Base-by-base conservation (phyloP, 1,140 invertebrate genomes). In the Heterodera schachtii region DNA sequence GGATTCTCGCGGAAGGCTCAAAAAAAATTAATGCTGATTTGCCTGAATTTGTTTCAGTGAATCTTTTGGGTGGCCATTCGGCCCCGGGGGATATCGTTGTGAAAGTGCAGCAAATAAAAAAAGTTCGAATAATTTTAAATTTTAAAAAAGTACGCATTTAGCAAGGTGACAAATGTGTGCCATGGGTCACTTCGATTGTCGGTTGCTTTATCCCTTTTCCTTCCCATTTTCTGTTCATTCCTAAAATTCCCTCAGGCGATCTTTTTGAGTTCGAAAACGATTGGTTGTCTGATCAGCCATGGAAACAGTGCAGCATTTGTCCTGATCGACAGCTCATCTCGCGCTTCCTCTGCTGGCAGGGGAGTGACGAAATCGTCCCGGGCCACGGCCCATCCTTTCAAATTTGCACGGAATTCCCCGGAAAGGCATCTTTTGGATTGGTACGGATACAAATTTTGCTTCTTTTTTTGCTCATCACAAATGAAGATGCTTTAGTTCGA, bases 211-310 rank as follows among this genome's bases (percentile, higher is more conserved):
- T 71, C 31, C 1, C 8, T 71, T 43, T 71, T 69, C 31, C 31
- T 31, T 31, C 31, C 1, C 9, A 70, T 21, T 70, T 70, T 43
- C n/a, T 21, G 41, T 70, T 4, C 9, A 70, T 16, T 70, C n/a
- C 67, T 43, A 19, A 9, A 2, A 16, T 70, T n/a, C 31, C 52
- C 71, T 73, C 6, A 80, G 80, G 80, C 46, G 80, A 81, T 69
- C 43, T 81, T 21, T 81, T 81, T 60, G 80, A 81, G 77, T 70
- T 41, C 49, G 80, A 77, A 66, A 67, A 76, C 70, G 80, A 81
- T 41, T 81, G 80, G 80, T 19, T 78, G 41, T 41, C 4, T 19
- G 74, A 76, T 31, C 69, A 81, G 46, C 47, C 69, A 16, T 81
- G 80, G 80, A 75, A 76, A 81, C 47, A 46, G 13, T 41, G 31